phyloP scores from a whole-genome alignment of 2,797 vertebrate genomes.

The Cynodonichthys magdalenae region DNA sequence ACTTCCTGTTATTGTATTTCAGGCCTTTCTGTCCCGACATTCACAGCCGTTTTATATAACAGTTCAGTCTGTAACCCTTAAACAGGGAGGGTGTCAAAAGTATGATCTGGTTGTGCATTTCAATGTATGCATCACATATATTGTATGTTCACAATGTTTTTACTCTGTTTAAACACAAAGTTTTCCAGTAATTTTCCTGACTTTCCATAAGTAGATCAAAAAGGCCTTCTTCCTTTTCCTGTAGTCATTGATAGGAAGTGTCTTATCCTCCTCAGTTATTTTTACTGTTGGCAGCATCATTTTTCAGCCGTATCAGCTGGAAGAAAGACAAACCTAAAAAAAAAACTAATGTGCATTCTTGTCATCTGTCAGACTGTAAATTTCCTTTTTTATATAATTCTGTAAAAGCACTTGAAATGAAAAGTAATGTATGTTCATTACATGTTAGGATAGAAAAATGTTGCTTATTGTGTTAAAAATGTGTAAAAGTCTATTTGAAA shows the following conservation, averaged over 20 bases:
- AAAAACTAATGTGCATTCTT: too few species aligned
- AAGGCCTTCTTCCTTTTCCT: not conserved
- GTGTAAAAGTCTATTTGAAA: too few species aligned
- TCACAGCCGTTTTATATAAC: conserved; percentile 50
- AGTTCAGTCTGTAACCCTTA: conserved; percentile 4
- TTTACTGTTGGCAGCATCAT: not conserved
- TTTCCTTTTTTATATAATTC: too few species aligned
- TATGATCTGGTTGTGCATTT: not conserved
- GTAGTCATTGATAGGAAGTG: not conserved
- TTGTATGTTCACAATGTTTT: too few species aligned
- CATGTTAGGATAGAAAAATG: too few species aligned
- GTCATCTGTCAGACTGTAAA: too few species aligned
- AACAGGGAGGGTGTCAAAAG: not conserved
- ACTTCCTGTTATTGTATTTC: conserved; percentile 74
- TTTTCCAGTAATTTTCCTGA: not conserved
- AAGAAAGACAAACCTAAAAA: not conserved
- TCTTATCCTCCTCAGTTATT: not conserved
- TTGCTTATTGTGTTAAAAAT: too few species aligned
- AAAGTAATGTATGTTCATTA: too few species aligned
- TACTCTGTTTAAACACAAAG: too few species aligned
- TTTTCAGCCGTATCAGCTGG: not conserved
- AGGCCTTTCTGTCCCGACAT: conserved; percentile 48
- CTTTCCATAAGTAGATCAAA: not conserved
- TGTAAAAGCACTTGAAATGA: too few species aligned
- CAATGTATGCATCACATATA: too few species aligned